These are phyloP conservation scores for Sclerodermus sp. DNA, from an alignment of 2,888 invertebrate genomes.

Conservation along the genomic window DNA sequence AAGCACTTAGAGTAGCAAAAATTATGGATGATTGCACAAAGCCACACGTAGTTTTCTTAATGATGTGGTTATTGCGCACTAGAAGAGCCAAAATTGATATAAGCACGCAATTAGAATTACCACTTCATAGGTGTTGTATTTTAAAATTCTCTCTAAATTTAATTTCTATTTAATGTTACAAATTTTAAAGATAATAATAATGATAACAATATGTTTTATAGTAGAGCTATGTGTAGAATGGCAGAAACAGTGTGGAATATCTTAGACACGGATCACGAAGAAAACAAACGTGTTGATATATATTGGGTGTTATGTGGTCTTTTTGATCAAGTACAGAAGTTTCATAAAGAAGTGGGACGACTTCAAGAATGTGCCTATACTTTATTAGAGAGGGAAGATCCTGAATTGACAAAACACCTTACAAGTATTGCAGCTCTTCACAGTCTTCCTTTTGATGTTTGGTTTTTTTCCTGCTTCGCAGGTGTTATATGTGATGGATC, in stretches of 20 bases:
- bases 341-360: conserved; percentile 67
- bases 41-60: conserved; percentile 69
- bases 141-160: conserved; percentile 1
- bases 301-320: conserved; percentile 84
- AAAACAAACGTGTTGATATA: conserved; percentile 64
- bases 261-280: conserved; percentile 66
- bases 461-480: conserved; percentile 85
- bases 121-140: conserved; percentile 41
- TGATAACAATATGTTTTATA: conserved; percentile 1
- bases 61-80: conserved; percentile 81
- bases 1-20: conserved; percentile 71
- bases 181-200: background rate
- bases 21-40: conserved; percentile 68
- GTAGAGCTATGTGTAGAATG: conserved; percentile 52
- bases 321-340: conserved; percentile 69
- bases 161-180: background rate
- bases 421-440: conserved; percentile 67
- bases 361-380: conserved; percentile 69
- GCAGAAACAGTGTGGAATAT: conserved; percentile 71
- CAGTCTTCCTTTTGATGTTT: conserved; percentile 70
- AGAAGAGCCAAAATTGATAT: conserved; percentile 64
- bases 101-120: conserved; percentile 45
- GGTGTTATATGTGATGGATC: conserved; percentile 77
- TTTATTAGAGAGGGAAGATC: conserved; percentile 78
- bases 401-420: conserved; percentile 70